Evolutionary conservation across 2,888 invertebrate species (phyloP), one percentile per base, ranked within the genome.

Genomic region (Meganola albula): DNA sequence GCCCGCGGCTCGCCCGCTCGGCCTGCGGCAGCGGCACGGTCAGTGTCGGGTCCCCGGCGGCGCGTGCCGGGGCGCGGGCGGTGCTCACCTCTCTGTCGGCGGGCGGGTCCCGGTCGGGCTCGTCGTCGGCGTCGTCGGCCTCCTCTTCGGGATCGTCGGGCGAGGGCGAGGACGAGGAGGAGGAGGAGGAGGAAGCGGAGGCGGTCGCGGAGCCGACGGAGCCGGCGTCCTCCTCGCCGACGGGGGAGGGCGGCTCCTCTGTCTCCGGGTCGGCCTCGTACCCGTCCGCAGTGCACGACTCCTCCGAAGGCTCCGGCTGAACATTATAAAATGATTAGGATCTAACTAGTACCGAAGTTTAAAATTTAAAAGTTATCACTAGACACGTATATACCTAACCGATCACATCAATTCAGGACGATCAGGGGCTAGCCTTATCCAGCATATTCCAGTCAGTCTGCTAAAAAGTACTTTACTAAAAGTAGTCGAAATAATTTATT

Each of bases 201-300:
- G 57, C 65, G 27, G 56, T 55, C 4, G 57, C 65, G 27, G 69
- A 64, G 20, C 53, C 63, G 31, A 56, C 60, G 22, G 68, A 68
- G n/a, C 27, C 47, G 12, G 44, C 53, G 34, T 64, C 67, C 13
- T 61, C 62, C 40, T 59, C 68, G 35, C 50, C 53, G 48, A 48
- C 41, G 20, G 39, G 48, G 24, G 38, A 55, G 39, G 55, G 36
- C 1, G 48, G 50, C 29, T 58, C 65, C 22, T 55, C 61, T 6
- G 53, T 44, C 25, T 57, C 57, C 27, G 45, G 59, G 39, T 42
- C 57, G 39, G 54, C 46, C 6, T 57, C 58, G 42, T 53, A 55
- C 0, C 44, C 46, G 36, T 57, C 16, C 33, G 28, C 5, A 10
- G 10, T 28, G 34, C 48, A 39, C 24, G 40, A 37, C 36, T 43